Base-by-base conservation (phyloP, 2,888 invertebrate genomes). In the Troilus luridus region DNA sequence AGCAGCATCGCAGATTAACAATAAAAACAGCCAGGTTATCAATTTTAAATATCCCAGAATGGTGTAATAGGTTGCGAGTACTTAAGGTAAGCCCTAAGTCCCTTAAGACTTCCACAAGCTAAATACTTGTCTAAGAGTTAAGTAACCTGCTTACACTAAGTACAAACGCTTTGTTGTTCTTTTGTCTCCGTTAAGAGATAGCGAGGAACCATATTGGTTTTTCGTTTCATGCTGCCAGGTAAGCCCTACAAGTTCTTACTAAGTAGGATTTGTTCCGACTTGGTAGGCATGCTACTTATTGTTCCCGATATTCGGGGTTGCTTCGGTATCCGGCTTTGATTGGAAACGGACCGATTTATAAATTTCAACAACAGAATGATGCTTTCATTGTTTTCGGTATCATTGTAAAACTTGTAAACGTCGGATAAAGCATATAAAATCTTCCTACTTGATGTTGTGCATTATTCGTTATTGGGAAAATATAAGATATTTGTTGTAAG, bases 121-220 rank as follows among this genome's bases (percentile, higher is more conserved):
- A 88, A 88, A 17, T 62, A 60, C n/a, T 60, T 64, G 56, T 41
- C 64, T 41, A 88, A 88, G 88, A 88, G 62, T 60, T 60, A 60
- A 60, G 59, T 60, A 58, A 64, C 88, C 88, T 88, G 54, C 88
- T 88, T 88, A 27, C 62, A 60, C 88, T 59, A 88, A 88, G 88
- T 88, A 60, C 58, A 62, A 88, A 88, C 88, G 62, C 88, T 88
- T 88, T 88, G 88, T 88, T 88, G 88, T 88, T 88, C 88, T 64
- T 64, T 64, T 88, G 88, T 64, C 85, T n/a, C 56, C 85, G 21
- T 58, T 85, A 0, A 56, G 58, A 56, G 85, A 85, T 11, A 85
- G 56, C 85, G 17, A 21, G 21, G 56, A 54, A 56, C 56, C 56
- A n/a, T 85, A 85, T 85, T 58, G 85, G 85, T 85, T 85, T 85